Evolutionary conservation across 2,888 invertebrate genomes (phyloP).

Genomic region (Operophtera brumata): DNA sequence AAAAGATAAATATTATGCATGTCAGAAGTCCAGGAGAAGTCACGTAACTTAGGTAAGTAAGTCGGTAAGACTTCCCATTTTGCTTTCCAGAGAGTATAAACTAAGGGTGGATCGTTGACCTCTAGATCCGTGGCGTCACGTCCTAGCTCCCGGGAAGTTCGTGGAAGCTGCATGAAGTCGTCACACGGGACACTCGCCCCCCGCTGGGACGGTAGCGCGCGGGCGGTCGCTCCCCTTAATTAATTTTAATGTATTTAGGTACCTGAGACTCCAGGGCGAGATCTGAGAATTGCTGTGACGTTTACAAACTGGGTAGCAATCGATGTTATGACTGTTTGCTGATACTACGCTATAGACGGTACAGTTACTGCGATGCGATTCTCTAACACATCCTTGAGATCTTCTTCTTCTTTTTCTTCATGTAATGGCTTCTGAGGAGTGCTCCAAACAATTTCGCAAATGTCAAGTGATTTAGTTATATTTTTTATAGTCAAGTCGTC

Average conservation of each 20-base stretch:
- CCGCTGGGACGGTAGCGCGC: conserved; percentile 74
- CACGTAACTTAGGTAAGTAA: too few relatives aligned
- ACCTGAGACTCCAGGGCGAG: conserved; percentile 47
- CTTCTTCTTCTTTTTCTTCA: too few relatives aligned
- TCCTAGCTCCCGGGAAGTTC: conserved; percentile 49
- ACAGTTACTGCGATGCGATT: background rate
- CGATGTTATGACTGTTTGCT: background rate
- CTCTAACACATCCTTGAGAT: too few relatives aligned
- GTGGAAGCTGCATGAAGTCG: conserved; percentile 77
- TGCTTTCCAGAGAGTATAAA: too few relatives aligned
- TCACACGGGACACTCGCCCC: conserved; percentile 52
- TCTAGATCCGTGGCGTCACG: conserved; percentile 29
- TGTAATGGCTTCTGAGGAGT: too few relatives aligned
- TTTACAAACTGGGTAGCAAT: conserved; percentile 5
- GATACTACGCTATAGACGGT: background rate
- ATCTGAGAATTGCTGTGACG: conserved; percentile 11
- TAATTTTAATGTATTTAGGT: conserved; percentile 70
- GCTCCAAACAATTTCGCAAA: too few relatives aligned
- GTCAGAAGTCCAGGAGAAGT: too few relatives aligned
- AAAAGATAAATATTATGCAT: too few relatives aligned
- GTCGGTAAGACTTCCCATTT: too few relatives aligned
- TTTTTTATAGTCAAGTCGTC: too few relatives aligned
- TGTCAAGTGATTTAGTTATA: too few relatives aligned
- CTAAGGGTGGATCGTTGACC: conserved; percentile 29
- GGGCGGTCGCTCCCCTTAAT: conserved; percentile 76